Percentiles rank a stretch among this genome's conserved stretches.
These are phyloP conservation scores for Rutilus rutilus DNA, from an alignment of 2,113 vertebrate species.

Conservation along the genomic window DNA sequence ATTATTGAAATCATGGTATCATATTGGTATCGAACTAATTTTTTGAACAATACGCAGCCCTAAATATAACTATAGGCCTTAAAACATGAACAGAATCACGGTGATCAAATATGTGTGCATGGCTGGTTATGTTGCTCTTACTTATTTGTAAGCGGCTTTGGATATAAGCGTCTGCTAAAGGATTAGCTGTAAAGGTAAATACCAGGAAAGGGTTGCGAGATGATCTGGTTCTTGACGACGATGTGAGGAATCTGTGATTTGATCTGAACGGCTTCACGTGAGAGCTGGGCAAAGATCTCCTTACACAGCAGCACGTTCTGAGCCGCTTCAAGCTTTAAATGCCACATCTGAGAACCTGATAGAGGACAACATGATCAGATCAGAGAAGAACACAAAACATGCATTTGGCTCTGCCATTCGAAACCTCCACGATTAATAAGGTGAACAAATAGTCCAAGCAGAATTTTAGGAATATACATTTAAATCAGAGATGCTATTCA, in stretches of 20 bases:
- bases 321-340: conserved; percentile 90
- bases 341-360: conserved; percentile 91
- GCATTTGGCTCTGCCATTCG: not conserved
- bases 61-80: too few relatives aligned
- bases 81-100: too few relatives aligned
- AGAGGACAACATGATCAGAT: not conserved
- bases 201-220: conserved; percentile 98
- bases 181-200: not conserved
- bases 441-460: not conserved
- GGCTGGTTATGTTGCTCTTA: not conserved
- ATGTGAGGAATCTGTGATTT: conserved; percentile 98
- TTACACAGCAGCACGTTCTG: conserved; percentile 97
- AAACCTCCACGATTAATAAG: not conserved
- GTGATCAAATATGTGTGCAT: too few relatives aligned
- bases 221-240: conserved; percentile 98
- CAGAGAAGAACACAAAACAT: not conserved
- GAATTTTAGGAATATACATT: not conserved
- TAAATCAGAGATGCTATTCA: too few relatives aligned
- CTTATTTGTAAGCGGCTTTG: not conserved
- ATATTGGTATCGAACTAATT: too few relatives aligned
- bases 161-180: conserved; percentile 33
- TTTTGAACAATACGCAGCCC: too few relatives aligned
- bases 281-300: conserved; percentile 97
- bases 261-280: conserved; percentile 96
- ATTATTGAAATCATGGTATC: too few relatives aligned